These are phyloP conservation scores for Drosophila nigritarsus DNA, from an alignment of 2,888 invertebrate species.

Conservation along the genomic window DNA sequence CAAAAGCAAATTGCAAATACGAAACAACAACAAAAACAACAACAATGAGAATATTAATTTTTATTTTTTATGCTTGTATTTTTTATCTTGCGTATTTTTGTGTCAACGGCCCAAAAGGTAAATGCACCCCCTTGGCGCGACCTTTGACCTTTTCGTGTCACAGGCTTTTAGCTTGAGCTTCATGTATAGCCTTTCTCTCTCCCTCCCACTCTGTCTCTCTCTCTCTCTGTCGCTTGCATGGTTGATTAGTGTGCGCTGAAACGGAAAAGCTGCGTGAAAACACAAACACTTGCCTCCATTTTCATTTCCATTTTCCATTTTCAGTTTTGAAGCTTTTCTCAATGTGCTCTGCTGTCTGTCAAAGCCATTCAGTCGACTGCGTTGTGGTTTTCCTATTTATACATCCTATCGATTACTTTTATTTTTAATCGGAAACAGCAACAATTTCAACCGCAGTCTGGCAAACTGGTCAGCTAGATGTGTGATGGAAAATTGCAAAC, in stretches of 20 bases:
- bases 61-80: neutral
- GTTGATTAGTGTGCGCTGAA: conserved; percentile 49
- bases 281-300: conserved; percentile 46
- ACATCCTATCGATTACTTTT: conserved; percentile 54
- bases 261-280: conserved; percentile 70
- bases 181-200: neutral
- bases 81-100: conserved; percentile 33
- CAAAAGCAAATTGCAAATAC: conserved; percentile 22
- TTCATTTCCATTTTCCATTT: neutral
- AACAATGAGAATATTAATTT: neutral
- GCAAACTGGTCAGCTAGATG: neutral
- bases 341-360: neutral
- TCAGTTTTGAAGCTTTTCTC: conserved; percentile 16
- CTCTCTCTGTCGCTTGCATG: neutral
- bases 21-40: conserved; percentile 14
- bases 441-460: neutral
- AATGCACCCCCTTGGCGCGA: conserved; percentile 58
- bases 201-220: neutral
- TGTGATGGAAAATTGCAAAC: neutral
- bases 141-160: conserved; percentile 73
- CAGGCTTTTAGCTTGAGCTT: conserved; percentile 33
- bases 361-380: conserved; percentile 1
- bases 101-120: conserved; percentile 75
- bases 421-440: conserved; percentile 25
- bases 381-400: conserved; percentile 20